These are phyloP conservation scores for Marronus borbonicus DNA, from an alignment of 2,888 invertebrate genomes.

Conservation along the genomic window DNA sequence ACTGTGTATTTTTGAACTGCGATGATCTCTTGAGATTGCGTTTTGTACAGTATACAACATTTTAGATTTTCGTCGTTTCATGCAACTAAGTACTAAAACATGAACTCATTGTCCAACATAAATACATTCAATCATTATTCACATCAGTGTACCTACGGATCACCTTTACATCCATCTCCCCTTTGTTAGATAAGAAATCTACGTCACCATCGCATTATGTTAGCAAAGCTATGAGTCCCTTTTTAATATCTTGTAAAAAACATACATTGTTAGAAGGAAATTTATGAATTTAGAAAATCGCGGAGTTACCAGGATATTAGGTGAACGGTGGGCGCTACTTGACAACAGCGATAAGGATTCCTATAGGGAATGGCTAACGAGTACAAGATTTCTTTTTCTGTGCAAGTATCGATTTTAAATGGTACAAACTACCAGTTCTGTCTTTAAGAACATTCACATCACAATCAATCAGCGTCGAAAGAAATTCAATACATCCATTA, in stretches of 20 bases:
- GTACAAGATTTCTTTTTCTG: conserved; percentile 95
- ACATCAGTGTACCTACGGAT: conserved; percentile 24
- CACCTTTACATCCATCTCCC: conserved; percentile 41
- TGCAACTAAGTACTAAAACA: conserved; percentile 1
- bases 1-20: too few relatives aligned
- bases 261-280: conserved; percentile 89
- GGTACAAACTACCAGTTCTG: conserved; percentile 93
- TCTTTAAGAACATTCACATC: conserved; percentile 85
- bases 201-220: conserved; percentile 84
- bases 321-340: conserved; percentile 94
- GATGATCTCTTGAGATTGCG: too few relatives aligned
- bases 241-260: conserved; percentile 94
- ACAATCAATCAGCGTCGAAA: conserved; percentile 73
- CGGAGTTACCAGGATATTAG: conserved; percentile 92
- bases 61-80: background rate
- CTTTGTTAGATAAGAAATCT: conserved; percentile 57
- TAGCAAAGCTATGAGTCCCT: conserved; percentile 94
- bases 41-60: too few relatives aligned
- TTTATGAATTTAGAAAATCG: conserved; percentile 93
- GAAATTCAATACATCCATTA: conserved; percentile 58
- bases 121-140: conserved; percentile 35
- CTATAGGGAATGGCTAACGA: conserved; percentile 92
- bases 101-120: conserved; percentile 31
- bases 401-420: conserved; percentile 94
- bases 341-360: conserved; percentile 86